These are phyloP conservation scores for Chelonus insularis DNA, from an alignment of 1,140 invertebrate genomes.

Conservation along the genomic window DNA sequence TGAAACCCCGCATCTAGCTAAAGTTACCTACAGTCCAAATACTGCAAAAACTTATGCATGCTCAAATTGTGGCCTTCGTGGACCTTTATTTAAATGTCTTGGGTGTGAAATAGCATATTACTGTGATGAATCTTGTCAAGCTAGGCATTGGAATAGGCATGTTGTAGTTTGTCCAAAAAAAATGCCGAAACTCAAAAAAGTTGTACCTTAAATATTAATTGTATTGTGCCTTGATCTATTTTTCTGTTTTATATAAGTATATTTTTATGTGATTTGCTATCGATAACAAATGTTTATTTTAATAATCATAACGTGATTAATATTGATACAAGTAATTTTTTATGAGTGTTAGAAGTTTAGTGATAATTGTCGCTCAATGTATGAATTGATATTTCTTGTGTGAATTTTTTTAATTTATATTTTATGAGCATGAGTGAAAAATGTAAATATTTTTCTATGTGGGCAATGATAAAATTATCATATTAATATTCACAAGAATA, in stretches of 20 bases:
- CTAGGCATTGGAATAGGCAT: conserved; percentile 49
- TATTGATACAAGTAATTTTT: too few species aligned
- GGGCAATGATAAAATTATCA: too few species aligned
- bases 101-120: conserved; percentile 49
- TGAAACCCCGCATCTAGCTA: conserved; percentile 44
- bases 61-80: conserved; percentile 41
- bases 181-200: conserved; percentile 53
- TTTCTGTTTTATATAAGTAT: not conserved
- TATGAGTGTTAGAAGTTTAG: too few species aligned
- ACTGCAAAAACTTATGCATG: conserved; percentile 33
- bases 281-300: too few species aligned
- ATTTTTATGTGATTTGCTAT: conserved; percentile 1
- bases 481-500: too few species aligned
- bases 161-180: conserved; percentile 48
- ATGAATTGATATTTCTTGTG: too few species aligned
- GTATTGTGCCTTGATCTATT: not conserved
- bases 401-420: too few species aligned
- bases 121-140: conserved; percentile 50
- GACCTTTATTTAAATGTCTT: conserved; percentile 47
- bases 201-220: conserved; percentile 32
- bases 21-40: conserved; percentile 38
- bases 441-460: too few species aligned
- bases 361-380: too few species aligned
- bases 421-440: too few species aligned
- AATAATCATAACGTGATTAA: not conserved